phyloP scores from a whole-genome alignment of 2,797 vertebrate genomes.

The Antrozous pallidus region DNA sequence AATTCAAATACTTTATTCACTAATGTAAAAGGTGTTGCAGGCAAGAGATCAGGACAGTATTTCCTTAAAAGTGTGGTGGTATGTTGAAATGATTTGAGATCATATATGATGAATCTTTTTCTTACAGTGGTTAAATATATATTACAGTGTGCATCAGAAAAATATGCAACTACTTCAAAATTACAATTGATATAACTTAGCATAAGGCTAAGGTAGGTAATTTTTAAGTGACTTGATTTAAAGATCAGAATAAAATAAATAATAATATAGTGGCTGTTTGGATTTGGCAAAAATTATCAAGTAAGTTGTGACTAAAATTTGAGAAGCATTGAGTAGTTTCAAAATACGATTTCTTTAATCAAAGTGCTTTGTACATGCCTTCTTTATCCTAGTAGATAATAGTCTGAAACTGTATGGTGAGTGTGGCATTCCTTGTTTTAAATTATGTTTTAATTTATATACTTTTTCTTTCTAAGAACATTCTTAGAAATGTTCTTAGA shows the following conservation, averaged over 20 bases:
- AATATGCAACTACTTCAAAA: neutral
- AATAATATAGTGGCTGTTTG: neutral
- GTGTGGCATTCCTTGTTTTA: neutral
- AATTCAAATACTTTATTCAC: constrained; percentile 4
- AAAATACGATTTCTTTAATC: neutral
- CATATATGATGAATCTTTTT: neutral
- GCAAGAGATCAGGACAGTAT: neutral
- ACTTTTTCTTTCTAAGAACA: neutral
- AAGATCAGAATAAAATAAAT: neutral
- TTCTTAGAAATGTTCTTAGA: too few species aligned
- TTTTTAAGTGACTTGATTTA: constrained; percentile 10
- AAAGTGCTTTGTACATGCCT: neutral
- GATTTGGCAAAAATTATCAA: constrained; percentile 19
- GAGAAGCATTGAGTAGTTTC: neutral
- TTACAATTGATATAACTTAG: neutral
- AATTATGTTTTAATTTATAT: neutral
- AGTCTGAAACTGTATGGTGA: neutral
- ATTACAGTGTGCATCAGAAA: neutral
- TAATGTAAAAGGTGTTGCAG: neutral
- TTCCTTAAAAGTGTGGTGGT: neutral
- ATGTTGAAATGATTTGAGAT: neutral
- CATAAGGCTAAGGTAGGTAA: neutral
- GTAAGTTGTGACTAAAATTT: neutral
- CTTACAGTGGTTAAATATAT: neutral
- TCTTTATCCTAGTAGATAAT: neutral